Base-by-base conservation (phyloP, 2,113 vertebrate species). In the Trachemys scripta region DNA sequence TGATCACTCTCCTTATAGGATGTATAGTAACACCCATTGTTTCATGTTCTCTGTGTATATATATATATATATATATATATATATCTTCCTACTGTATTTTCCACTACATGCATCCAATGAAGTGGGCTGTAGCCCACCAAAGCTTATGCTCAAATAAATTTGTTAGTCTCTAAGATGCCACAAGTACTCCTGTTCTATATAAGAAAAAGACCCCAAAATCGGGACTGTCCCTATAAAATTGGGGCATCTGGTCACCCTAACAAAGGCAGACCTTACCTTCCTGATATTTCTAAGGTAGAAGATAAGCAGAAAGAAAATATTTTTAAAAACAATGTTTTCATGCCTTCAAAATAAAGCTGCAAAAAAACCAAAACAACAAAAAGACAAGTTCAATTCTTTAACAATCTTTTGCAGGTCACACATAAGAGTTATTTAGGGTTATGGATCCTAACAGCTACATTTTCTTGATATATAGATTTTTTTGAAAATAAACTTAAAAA, bases 281-380 rank as follows among this genome's bases (percentile, higher is more conserved):
- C 59, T 50, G 38, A 14, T 31, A 84, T 79, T 50, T 47, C 47
- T 89, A 87, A 69, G 94, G 88, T 95, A 65, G 59, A 93, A 96
- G 81, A 87, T 16, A 2, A 82, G 85, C 85, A 96, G 38, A 91
- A 83, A 54, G 27, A 87, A 94, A 96, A 94, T 22, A 78, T 42
- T 93, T 88, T 38, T 90, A 89, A 94, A 94, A 96, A 96, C 65
- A 85, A 72, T 82, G 84, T 88, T 84, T 93, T 97, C 93, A 95
- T 69, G 31, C 9, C 4, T 69, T 20, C 20, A 75, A 42, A n/a
- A 75, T 75, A 42, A 75, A 75, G 19, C n/a, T 42, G 17, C n/a
- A 38, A 75, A 42, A 72, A 72, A 42, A 11, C 31, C 24, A 8
- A 65, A 35, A 16, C 35, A 31, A 65, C 53, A 53, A 65, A 75